phyloP scores from a whole-genome alignment of 2,113 vertebrate genomes.

The Brachionichthys hirsutus region DNA sequence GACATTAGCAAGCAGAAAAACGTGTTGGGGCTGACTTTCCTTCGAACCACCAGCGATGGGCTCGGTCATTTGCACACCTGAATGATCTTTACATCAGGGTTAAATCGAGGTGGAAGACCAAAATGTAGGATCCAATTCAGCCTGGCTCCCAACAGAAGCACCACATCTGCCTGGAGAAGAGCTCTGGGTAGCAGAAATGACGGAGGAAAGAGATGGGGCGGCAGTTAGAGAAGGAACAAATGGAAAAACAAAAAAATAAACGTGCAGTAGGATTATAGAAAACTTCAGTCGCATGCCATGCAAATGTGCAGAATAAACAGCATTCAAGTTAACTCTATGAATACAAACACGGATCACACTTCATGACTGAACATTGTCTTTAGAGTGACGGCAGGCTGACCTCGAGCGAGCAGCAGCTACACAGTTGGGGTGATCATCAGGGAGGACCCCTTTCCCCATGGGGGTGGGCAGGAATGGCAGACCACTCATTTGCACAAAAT shows the following conservation, averaged over 20 bases:
- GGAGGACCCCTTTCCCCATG: constrained; percentile 95
- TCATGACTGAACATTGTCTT: neutral
- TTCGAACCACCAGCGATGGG: neutral
- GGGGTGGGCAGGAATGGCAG: constrained; percentile 94
- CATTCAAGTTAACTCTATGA: neutral
- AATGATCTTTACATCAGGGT: constrained; percentile 86
- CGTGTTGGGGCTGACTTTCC: neutral
- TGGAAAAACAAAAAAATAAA: neutral
- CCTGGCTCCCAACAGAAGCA: constrained; percentile 91
- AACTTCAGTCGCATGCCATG: neutral
- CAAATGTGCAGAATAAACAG: neutral
- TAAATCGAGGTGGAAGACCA: constrained; percentile 90
- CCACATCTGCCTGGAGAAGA: constrained; percentile 88
- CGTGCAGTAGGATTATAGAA: neutral
- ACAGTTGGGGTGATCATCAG: constrained; percentile 90
- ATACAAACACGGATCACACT: neutral
- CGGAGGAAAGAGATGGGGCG: neutral
- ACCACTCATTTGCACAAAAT: constrained; percentile 83
- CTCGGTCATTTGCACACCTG: constrained; percentile 77
- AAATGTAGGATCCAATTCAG: constrained; percentile 98
- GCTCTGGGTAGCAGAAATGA: constrained; percentile 76
- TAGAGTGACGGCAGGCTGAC: constrained; percentile 63
- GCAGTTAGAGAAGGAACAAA: neutral
- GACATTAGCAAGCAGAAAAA: neutral
- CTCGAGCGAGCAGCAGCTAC: constrained; percentile 91